A percentile compares a stretch with the other conserved stretches of the same genome.
These are phyloP conservation scores for Synanthedon formicaeformis DNA, from an alignment of 2,888 invertebrate species.

Conservation along the genomic window DNA sequence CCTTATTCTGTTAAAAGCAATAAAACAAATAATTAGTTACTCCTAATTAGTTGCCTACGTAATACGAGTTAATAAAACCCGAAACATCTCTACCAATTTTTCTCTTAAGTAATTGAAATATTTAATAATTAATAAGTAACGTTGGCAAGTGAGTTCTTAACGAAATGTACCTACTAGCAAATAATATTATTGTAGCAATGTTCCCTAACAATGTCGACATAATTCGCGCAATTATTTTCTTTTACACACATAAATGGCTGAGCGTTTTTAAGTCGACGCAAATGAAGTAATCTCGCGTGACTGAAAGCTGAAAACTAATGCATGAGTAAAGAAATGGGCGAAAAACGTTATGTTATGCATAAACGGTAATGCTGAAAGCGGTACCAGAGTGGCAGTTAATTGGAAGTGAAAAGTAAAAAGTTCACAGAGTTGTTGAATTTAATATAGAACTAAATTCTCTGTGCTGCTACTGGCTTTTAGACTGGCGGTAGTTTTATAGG, in stretches of 20 bases:
- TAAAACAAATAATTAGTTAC: too few species aligned
- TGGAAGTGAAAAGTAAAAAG: constrained; percentile 15
- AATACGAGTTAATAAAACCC: too few species aligned
- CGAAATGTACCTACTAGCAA: not conserved
- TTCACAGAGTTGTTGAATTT: constrained; percentile 9
- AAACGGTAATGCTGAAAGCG: not conserved
- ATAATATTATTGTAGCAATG: not conserved
- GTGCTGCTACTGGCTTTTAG: not conserved
- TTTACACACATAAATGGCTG: not conserved
- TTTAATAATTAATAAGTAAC: too few species aligned
- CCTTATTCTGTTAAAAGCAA: too few species aligned
- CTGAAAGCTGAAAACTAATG: constrained; percentile 14
- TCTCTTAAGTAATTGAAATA: too few species aligned
- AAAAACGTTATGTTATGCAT: not conserved
- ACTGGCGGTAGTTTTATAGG: not conserved
- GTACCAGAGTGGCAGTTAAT: constrained; percentile 14
- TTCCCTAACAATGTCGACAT: not conserved
- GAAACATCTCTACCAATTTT: too few species aligned
- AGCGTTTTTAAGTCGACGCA: constrained; percentile 13
- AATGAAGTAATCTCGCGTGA: constrained; percentile 45
- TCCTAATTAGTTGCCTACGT: too few species aligned
- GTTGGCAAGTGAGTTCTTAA: too few species aligned
- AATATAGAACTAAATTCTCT: not conserved
- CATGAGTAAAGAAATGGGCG: constrained; percentile 1
- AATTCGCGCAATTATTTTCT: not conserved